Conservation (phyloP, 2,888 invertebrate species). For the Eupithecia pulchellata region DNA sequence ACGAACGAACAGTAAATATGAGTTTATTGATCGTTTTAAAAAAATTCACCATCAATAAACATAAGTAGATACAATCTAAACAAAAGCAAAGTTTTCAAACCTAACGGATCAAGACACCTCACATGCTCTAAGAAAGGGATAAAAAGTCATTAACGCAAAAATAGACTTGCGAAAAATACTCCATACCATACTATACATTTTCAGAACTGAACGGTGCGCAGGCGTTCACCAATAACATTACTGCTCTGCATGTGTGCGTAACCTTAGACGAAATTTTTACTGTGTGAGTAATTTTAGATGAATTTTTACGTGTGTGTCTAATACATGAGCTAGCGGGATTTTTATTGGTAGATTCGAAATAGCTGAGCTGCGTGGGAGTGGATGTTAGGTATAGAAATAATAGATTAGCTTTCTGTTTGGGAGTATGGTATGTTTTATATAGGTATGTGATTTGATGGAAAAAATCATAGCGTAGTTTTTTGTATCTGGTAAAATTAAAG, state of each 20-base stretch:
- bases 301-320: constrained; percentile 51
- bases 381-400: constrained; percentile 16
- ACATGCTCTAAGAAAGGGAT: constrained; percentile 57
- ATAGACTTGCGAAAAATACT: constrained; percentile 80
- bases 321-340: constrained; percentile 36
- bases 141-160: constrained; percentile 80
- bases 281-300: constrained; percentile 50
- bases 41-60: too few species aligned
- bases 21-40: too few species aligned
- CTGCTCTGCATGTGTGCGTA: constrained; percentile 55
- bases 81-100: constrained; percentile 46
- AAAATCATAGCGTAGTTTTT: too few species aligned
- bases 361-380: constrained; percentile 25
- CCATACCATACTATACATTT: constrained; percentile 68
- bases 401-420: constrained; percentile 8
- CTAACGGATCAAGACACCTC: constrained; percentile 60
- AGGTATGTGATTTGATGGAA: too few species aligned
- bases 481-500: too few species aligned
- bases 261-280: constrained; percentile 51
- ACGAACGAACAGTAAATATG: too few species aligned
- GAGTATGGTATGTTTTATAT: neutral
- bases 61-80: neutral
- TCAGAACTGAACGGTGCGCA: constrained; percentile 56
- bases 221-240: constrained; percentile 61
- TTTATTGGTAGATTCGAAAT: constrained; percentile 42